These are phyloP conservation scores for Myathropa florea DNA, from an alignment of 2,888 invertebrate genomes.

Conservation along the genomic window DNA sequence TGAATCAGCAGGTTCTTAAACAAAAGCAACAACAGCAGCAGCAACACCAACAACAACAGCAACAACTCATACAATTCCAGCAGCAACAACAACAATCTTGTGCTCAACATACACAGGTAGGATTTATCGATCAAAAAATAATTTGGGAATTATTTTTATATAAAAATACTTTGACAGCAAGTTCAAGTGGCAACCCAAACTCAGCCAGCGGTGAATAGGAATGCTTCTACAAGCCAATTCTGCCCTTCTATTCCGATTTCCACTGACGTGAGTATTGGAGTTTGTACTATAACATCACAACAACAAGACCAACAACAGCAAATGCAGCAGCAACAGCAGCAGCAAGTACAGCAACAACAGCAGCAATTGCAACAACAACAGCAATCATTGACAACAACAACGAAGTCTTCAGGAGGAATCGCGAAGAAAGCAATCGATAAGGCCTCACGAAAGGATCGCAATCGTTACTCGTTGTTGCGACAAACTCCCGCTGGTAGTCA, in stretches of 20 bases:
- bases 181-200: conserved; percentile 86
- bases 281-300: conserved; percentile 71
- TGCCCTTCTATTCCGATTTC: conserved; percentile 75
- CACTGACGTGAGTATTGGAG: conserved; percentile 73
- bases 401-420: conserved; percentile 78
- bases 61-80: conserved; percentile 76
- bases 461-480: conserved; percentile 78
- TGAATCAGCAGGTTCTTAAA: conserved; percentile 76
- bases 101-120: conserved; percentile 73
- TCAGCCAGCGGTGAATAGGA: conserved; percentile 79
- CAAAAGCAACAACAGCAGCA: conserved; percentile 76
- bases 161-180: conserved; percentile 78
- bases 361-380: conserved; percentile 74
- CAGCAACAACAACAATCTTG: conserved; percentile 77
- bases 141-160: conserved; percentile 4
- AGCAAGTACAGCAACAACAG: conserved; percentile 68
- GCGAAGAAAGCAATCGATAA: conserved; percentile 80
- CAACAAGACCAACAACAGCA: conserved; percentile 72
- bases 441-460: conserved; percentile 80
- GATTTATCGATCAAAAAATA: background rate
- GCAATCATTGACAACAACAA: conserved; percentile 67
- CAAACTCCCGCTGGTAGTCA: conserved; percentile 80
- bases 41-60: conserved; percentile 76
- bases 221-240: conserved; percentile 73
- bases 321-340: conserved; percentile 72